Conservation (phyloP, 1,140 invertebrate genomes). For the Cherax destructor region DNA sequence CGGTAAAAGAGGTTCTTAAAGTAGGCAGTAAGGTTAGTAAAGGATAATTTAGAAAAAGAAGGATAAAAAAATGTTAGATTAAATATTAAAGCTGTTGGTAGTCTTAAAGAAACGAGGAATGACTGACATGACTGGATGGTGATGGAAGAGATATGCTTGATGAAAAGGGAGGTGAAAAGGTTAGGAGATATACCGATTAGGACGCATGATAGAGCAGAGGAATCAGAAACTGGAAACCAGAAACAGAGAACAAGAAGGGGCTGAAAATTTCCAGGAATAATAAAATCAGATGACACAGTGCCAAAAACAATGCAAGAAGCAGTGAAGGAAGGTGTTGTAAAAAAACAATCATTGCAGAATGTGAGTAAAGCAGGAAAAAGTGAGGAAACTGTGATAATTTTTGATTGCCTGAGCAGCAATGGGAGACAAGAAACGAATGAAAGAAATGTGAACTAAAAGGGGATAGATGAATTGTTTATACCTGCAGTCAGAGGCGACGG, state of each 20-base stretch:
- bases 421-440: not conserved
- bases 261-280: not conserved
- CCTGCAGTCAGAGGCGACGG: no score
- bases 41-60: no score
- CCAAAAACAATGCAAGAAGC: not conserved
- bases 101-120: no score
- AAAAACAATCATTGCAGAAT: not conserved
- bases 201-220: not conserved
- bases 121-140: no score
- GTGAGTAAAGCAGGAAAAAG: not conserved
- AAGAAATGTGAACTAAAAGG: not conserved
- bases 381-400: not conserved
- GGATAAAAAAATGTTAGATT: no score
- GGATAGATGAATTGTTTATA: no score
- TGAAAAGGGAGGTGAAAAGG: slow-evolving; percentile 1
- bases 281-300: not conserved
- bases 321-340: not conserved
- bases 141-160: not conserved
- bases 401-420: not conserved
- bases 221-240: not conserved
- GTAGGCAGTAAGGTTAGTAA: no score
- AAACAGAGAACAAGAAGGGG: not conserved
- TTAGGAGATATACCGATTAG: not conserved
- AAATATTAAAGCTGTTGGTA: no score
- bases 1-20: no score